Evolutionary conservation across 2,888 invertebrate genomes (phyloP).

Genomic region (Idaea aversata): DNA sequence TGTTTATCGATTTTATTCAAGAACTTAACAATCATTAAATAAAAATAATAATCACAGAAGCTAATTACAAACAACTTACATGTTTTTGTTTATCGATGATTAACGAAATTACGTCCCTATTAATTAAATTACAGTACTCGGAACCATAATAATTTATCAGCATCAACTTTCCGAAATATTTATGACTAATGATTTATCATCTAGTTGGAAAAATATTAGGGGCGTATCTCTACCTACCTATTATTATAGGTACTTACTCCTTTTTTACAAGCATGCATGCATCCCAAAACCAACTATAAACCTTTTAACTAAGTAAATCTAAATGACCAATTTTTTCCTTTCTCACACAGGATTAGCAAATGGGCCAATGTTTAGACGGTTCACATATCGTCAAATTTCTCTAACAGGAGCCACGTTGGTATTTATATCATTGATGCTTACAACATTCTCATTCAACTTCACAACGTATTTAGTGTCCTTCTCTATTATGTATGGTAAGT

Average conservation of each 20-base stretch:
- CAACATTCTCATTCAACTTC: slow-evolving; percentile 83
- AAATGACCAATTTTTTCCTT: background rate
- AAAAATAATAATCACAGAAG: too few species aligned
- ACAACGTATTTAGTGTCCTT: slow-evolving; percentile 82
- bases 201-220: background rate
- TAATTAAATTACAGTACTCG: too few species aligned
- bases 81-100: background rate
- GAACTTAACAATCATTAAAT: too few species aligned
- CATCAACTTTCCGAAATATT: background rate
- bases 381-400: slow-evolving; percentile 84
- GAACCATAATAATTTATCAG: background rate
- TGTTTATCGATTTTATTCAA: background rate
- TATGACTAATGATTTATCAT: background rate
- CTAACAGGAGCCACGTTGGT: slow-evolving; percentile 81
- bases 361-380: slow-evolving; percentile 85
- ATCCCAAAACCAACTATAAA: background rate
- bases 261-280: background rate
- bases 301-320: background rate
- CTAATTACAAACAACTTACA: too few species aligned
- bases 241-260: background rate
- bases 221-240: background rate
- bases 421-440: slow-evolving; percentile 80
- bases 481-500: slow-evolving; percentile 84
- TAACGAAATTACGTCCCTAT: background rate
- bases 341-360: slow-evolving; percentile 81